Conservation (phyloP, 2,888 invertebrate genomes). For the Drosophila silvestris region DNA sequence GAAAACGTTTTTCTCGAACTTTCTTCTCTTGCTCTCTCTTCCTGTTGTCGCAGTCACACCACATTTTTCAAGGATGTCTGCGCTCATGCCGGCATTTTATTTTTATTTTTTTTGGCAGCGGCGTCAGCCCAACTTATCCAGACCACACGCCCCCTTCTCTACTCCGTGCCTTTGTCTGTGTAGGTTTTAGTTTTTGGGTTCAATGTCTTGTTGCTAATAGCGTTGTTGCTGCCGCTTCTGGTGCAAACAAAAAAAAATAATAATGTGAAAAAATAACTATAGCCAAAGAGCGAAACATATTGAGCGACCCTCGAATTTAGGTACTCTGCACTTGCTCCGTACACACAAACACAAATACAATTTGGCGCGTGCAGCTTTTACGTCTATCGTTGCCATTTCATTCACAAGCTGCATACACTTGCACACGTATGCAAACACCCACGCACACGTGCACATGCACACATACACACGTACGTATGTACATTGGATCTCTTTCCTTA, state of each 20-base stretch:
- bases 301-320: slow-evolving; percentile 17
- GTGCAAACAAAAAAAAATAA: background rate
- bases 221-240: background rate
- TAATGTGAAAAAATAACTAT: background rate
- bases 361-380: slow-evolving; percentile 53
- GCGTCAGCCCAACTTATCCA: slow-evolving; percentile 10
- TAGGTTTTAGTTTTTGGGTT: slow-evolving; percentile 37
- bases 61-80: slow-evolving; percentile 65
- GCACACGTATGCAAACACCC: slow-evolving; percentile 12
- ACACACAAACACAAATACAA: slow-evolving; percentile 28
- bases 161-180: background rate
- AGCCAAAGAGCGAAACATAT: background rate
- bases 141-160: background rate
- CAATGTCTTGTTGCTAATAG: slow-evolving; percentile 37
- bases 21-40: slow-evolving; percentile 1
- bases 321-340: background rate
- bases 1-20: slow-evolving; percentile 11
- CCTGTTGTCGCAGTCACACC: slow-evolving; percentile 30
- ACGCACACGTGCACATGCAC: background rate
- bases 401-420: slow-evolving; percentile 45
- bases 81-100: slow-evolving; percentile 46
- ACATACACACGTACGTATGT: slow-evolving; percentile 2
- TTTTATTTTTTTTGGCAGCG: slow-evolving; percentile 3
- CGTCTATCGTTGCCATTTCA: slow-evolving; percentile 30
- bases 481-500: slow-evolving; percentile 1